Evolutionary conservation across 2,797 vertebrate species (phyloP), one percentile per base, ranked within the genome.

Genomic region (Anableps anableps): DNA sequence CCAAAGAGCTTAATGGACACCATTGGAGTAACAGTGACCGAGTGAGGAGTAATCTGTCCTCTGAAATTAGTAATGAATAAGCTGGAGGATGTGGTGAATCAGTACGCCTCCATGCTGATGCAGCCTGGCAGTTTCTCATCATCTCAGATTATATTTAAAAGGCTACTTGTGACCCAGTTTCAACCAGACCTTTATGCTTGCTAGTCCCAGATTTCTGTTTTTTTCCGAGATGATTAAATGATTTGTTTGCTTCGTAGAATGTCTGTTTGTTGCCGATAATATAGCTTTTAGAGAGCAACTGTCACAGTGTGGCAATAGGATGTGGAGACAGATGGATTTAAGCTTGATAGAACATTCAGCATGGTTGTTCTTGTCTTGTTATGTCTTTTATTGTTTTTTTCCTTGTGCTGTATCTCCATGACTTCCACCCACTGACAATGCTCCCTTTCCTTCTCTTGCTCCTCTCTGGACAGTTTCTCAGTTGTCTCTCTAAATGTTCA

Each of bases 261-360:
- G 68, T 70, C 34, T 85, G 85, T 78, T 78, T 86, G 78, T 82
- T 79, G 80, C 88, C 85, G 86, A 86, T 86, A 83, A 78, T 68
- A 64, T 89, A 92, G 76, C 80, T 31, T 88, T 86, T 80, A 85
- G 41, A 75, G 68, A 88, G 83, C 88, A 86, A 92, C 85, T 91
- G 91, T 90, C 84, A 86, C 85, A 79, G 84, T 83, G 78, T 92
- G 86, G 89, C 89, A 79, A 85, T 90, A 86, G 70, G 80, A 87
- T 83, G 82, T 43, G 51, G 58, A 73, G 86, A 88, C 92, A 92
- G 91, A 94, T 94, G 87, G 88, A 86, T 91, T 83, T 86, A 84
- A 90, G 77, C 74, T 72, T 77, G 74, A 89, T 87, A 77, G 31
- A 10, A 41, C 53, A 88, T 85, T 90, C 78, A 73, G 75, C 47